A percentile compares a stretch with the other conserved stretches of the same genome.
Conservation (phyloP, 1,140 invertebrate genomes). For the Monomorium pharaonis region DNA sequence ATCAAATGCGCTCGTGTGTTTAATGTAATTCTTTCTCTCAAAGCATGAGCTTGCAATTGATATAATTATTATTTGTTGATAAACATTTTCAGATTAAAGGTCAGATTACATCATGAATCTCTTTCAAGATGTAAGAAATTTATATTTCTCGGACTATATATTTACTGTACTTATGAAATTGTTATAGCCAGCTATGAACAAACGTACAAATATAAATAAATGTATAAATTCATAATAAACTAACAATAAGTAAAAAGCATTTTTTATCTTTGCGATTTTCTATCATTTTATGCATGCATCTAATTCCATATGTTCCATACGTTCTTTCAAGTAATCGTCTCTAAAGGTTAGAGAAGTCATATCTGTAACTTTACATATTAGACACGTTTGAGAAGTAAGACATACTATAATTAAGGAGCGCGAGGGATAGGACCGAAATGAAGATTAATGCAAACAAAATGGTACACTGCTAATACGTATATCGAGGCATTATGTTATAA, state of each 20-base stretch:
- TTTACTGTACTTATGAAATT: not conserved
- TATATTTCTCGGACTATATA: not conserved
- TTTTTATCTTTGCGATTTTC: not conserved
- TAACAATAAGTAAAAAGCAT: not conserved
- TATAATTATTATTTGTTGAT: slow-evolving; percentile 30
- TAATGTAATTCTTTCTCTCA: slow-evolving; percentile 6
- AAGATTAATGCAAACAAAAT: slow-evolving; percentile 77
- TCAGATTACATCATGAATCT: not conserved
- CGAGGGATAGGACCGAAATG: slow-evolving; percentile 63
- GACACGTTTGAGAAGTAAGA: slow-evolving; percentile 3
- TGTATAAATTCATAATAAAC: not conserved
- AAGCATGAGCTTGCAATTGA: not conserved
- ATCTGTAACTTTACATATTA: not conserved
- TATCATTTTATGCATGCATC: not conserved
- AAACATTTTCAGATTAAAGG: not conserved
- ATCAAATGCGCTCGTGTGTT: not conserved
- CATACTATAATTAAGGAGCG: not conserved
- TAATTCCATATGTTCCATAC: not conserved
- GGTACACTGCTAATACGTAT: slow-evolving; percentile 63
- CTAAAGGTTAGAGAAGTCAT: not conserved
- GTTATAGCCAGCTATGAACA: not conserved
- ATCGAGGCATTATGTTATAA: slow-evolving; percentile 76
- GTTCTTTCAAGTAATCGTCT: not conserved
- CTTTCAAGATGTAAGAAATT: not conserved
- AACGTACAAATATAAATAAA: not conserved